phyloP scores from a whole-genome alignment of 2,888 invertebrate species.

The Oligia latruncula region DNA sequence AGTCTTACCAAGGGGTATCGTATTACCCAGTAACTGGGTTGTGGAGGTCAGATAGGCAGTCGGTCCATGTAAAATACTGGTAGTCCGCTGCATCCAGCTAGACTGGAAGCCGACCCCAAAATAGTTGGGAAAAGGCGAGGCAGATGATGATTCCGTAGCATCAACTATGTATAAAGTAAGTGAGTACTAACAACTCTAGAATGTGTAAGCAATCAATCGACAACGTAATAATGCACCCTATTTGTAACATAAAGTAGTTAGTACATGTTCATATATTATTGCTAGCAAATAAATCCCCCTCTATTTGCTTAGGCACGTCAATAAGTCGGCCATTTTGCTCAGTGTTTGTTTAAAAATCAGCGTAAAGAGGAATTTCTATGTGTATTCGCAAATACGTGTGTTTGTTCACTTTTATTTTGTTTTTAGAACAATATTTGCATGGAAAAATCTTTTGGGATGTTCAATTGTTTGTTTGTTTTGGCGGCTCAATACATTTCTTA shows the following conservation, averaged over 20 bases:
- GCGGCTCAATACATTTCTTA: slow-evolving; percentile 17
- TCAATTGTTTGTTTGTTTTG: slow-evolving; percentile 40
- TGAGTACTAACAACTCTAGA: neutral
- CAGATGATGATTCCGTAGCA: no score
- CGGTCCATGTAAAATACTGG: no score
- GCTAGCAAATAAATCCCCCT: slow-evolving; percentile 78
- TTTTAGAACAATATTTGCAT: slow-evolving; percentile 55
- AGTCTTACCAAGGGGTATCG: no score
- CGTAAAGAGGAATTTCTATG: slow-evolving; percentile 68
- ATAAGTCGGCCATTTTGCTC: slow-evolving; percentile 72
- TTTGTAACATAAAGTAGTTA: slow-evolving; percentile 70
- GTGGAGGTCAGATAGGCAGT: no score
- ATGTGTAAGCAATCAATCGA: slow-evolving; percentile 12
- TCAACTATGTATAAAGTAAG: neutral
- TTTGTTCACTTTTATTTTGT: slow-evolving; percentile 62
- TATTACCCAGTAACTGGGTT: no score
- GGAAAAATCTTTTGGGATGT: slow-evolving; percentile 34
- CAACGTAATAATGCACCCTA: slow-evolving; percentile 36
- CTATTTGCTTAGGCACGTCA: slow-evolving; percentile 78
- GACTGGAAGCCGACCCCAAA: no score
- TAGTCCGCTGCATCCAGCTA: no score
- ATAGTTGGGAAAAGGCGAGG: no score
- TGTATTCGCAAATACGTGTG: slow-evolving; percentile 67
- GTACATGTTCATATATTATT: slow-evolving; percentile 66
- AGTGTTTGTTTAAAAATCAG: slow-evolving; percentile 79